A percentile compares a stretch with the other conserved stretches of the same genome.
Conservation (phyloP, 2,888 invertebrate species). For the Lacanobia wlatinum region DNA sequence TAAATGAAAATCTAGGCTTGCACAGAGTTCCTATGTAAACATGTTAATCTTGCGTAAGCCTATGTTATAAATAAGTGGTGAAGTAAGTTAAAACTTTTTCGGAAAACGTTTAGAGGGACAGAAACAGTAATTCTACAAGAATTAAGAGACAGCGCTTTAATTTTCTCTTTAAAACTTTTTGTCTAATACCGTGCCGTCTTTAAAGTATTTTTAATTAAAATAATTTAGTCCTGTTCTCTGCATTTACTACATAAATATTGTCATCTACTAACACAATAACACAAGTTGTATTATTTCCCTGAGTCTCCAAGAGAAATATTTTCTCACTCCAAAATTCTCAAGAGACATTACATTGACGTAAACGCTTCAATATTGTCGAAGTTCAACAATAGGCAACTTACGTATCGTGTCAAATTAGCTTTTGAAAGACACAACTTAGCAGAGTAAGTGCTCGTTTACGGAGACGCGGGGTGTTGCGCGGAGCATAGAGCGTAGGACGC, state of each 20-base stretch:
- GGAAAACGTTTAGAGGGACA: too few relatives aligned
- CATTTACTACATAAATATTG: not conserved
- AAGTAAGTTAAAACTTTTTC: too few relatives aligned
- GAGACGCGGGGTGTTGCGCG: too few relatives aligned
- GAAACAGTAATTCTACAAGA: too few relatives aligned
- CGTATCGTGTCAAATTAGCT: constrained; percentile 15
- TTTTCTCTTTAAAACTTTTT: not conserved
- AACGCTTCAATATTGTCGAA: constrained; percentile 18
- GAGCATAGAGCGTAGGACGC: too few relatives aligned
- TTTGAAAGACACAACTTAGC: constrained; percentile 29
- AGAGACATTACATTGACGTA: constrained; percentile 8
- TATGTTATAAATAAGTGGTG: too few relatives aligned
- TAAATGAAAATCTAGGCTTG: too few relatives aligned
- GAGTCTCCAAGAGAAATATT: not conserved
- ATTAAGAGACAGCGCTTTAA: too few relatives aligned
- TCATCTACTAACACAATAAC: not conserved
- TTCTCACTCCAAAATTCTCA: constrained; percentile 13
- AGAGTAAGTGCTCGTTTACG: too few relatives aligned
- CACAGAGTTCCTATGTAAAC: too few relatives aligned
- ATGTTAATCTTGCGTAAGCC: too few relatives aligned
- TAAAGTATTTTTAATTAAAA: not conserved
- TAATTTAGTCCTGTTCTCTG: not conserved
- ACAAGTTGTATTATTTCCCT: too few relatives aligned
- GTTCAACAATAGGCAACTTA: constrained; percentile 24
- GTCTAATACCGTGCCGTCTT: not conserved